Percentiles rank a stretch among this genome's conserved stretches.
These are phyloP conservation scores for Ctenomys sociabilis DNA, from an alignment of 2,113 vertebrate genomes.

Conservation along the genomic window DNA sequence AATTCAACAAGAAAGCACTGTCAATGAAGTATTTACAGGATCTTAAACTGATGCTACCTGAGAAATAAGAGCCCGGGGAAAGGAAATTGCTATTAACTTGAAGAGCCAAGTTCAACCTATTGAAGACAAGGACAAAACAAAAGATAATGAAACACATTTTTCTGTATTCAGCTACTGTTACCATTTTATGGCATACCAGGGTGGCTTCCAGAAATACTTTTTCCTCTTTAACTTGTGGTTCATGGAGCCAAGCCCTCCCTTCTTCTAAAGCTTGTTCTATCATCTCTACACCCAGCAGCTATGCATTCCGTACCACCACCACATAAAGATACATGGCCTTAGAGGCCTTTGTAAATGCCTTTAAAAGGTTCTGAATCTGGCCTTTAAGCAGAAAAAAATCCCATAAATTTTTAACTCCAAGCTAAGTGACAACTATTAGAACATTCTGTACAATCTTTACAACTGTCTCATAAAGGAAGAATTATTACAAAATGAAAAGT, in stretches of 20 bases:
- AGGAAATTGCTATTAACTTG: background rate
- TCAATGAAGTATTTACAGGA: background rate
- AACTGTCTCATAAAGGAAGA: background rate
- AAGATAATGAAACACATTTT: background rate
- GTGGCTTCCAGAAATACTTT: conserved; percentile 10
- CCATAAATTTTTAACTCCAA: background rate
- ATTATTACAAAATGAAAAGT: conserved; percentile 40
- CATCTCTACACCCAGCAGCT: background rate
- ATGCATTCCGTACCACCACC: background rate
- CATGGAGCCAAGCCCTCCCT: background rate
- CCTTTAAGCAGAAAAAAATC: background rate
- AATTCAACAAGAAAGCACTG: background rate
- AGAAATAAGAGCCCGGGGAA: background rate
- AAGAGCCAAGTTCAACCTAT: background rate
- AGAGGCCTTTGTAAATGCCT: background rate
- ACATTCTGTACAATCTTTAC: background rate
- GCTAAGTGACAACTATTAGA: background rate
- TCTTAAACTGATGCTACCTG: background rate
- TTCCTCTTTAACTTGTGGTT: background rate
- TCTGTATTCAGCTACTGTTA: background rate
- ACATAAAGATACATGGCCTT: background rate
- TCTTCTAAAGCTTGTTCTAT: background rate
- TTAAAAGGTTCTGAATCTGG: background rate
- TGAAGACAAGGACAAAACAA: background rate
- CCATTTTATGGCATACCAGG: background rate